These are phyloP conservation scores for Stichodactyla helianthus DNA, from an alignment of 64 coral and sea anemone species.

Conservation along the genomic window DNA sequence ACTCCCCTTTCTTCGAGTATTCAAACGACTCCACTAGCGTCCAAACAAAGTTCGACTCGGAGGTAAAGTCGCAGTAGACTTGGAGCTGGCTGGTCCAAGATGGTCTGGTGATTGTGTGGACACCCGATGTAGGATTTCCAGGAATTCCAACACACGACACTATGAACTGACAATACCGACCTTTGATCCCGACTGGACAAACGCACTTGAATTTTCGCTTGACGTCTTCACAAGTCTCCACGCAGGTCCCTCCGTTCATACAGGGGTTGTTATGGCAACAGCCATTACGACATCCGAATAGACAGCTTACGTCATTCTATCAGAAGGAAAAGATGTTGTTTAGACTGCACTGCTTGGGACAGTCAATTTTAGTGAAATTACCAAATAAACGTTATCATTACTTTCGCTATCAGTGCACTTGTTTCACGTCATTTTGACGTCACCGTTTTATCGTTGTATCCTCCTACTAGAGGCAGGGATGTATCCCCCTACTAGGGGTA, in stretches of 20 bases:
- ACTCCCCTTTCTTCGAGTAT: background rate
- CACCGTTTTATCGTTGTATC: no score
- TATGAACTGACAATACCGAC: constrained; percentile 41
- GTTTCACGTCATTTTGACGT: no score
- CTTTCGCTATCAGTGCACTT: no score
- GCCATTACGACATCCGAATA: constrained; percentile 22
- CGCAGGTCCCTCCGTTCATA: constrained; percentile 39
- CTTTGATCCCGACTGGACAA: constrained; percentile 12
- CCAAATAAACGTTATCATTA: no score
- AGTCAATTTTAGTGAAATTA: no score
- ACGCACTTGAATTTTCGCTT: constrained; percentile 58
- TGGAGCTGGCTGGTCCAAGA: background rate
- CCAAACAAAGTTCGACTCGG: constrained; percentile 35
- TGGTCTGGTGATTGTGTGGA: background rate
- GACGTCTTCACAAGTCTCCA: constrained; percentile 20
- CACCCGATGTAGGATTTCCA: background rate
- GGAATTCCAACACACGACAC: background rate
- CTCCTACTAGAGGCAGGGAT: no score
- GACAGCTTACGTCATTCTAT: background rate
- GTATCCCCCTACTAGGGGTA: no score
- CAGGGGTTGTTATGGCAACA: constrained; percentile 48
- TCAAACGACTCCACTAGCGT: constrained; percentile 60
- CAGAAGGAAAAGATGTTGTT: background rate
- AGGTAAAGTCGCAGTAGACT: constrained; percentile 51
- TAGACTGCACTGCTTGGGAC: no score